Base-by-base conservation (phyloP, 2,888 invertebrate genomes). In the Conchocele bisecta region DNA sequence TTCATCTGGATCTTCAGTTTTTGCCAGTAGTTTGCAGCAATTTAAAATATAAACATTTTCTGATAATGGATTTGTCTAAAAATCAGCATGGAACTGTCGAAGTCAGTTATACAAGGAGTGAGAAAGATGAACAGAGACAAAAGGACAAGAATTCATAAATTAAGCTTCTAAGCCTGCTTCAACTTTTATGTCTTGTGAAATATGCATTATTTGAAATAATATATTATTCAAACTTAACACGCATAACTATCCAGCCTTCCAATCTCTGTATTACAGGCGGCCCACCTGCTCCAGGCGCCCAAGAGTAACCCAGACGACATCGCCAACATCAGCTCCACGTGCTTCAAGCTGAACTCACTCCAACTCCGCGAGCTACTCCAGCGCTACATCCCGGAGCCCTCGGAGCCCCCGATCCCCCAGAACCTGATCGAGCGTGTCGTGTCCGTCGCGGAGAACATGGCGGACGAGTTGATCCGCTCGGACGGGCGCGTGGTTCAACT, bases 341-440 rank as follows among this genome's bases (percentile, higher is more conserved):
- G 98, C 92, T 98, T 98, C 93, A 98, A 98, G 88, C 93, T 99
- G 75, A 99, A 99, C 93, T 98, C 98, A 0, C 93, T 98, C 77
- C 99, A 99, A 92, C 94, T 98, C 85, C 94, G 96, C 57, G 96
- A 97, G 22, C 91, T 98, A 69, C 92, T 98, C 59, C 94, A 95
- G 89, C 95, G 95, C 84, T 96, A 95, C 83, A 94, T 94, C 86
- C 93, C 94, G 0, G 93, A 93, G 4, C 92, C 92, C 0, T 93
- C 93, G 70, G 94, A 94, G 82, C 91, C 92, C 3, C 92, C 93
- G 28, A 91, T 94, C 69, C 93, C 94, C 0, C 92, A 92, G 17
- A 93, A 94, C 74, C 92, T 95, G 48, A 93, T 95, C 56, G 86
- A 88, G 44, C 71, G 83, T 6, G 84, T 88, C 3, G 89, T 90